A percentile compares a stretch with the other conserved stretches of the same genome.
phyloP scores from a whole-genome alignment of 2,888 invertebrate genomes.

The Opisthograptis luteolata region DNA sequence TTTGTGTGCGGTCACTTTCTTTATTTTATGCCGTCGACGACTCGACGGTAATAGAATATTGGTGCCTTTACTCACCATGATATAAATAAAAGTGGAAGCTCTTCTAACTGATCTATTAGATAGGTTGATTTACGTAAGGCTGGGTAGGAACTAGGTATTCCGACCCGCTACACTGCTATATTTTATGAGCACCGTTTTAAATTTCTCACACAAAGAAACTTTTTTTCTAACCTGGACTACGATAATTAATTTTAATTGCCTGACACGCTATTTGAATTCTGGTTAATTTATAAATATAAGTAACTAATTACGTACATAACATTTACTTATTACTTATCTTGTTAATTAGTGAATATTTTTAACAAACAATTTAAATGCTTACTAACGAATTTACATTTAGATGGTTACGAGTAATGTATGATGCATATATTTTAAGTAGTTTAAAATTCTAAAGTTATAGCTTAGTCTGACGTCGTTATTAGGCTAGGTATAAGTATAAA shows the following conservation, averaged over 20 bases:
- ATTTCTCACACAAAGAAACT: slow-evolving; percentile 26
- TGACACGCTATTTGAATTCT: slow-evolving; percentile 49
- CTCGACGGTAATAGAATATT: slow-evolving; percentile 19
- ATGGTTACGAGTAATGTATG: slow-evolving; percentile 18
- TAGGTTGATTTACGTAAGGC: neutral
- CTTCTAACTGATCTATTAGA: neutral
- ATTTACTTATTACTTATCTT: slow-evolving; percentile 58
- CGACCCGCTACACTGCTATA: neutral
- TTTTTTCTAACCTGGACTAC: slow-evolving; percentile 26
- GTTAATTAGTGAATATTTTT: slow-evolving; percentile 54
- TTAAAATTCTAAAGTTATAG: neutral
- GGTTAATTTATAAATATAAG: slow-evolving; percentile 50
- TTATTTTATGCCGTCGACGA: slow-evolving; percentile 46
- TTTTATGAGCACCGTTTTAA: slow-evolving; percentile 31
- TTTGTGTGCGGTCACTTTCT: slow-evolving; percentile 78
- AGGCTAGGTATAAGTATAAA: too few species aligned
- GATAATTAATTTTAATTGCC: slow-evolving; percentile 60
- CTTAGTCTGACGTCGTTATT: neutral
- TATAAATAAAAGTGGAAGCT: slow-evolving; percentile 28
- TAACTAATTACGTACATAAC: slow-evolving; percentile 57
- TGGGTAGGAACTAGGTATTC: slow-evolving; percentile 9
- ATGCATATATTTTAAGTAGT: neutral
- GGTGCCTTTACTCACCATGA: slow-evolving; percentile 35
- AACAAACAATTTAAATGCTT: slow-evolving; percentile 53
- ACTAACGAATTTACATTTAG: slow-evolving; percentile 43